Conservation (phyloP, 2,888 invertebrate genomes). For the Drosophila putrida region DNA sequence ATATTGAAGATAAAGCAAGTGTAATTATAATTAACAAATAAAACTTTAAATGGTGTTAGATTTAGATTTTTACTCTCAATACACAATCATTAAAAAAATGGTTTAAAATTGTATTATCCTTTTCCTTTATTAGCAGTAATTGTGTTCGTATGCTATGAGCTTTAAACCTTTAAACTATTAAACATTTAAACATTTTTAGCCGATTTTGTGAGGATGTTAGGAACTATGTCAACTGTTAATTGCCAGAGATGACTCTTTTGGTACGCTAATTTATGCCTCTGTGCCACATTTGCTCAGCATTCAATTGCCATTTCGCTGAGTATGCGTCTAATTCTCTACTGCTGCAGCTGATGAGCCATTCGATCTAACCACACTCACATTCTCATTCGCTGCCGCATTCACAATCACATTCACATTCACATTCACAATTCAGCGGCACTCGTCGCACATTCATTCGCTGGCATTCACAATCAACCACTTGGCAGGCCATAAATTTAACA, state of each 20-base stretch:
- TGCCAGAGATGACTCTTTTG: conserved; percentile 15
- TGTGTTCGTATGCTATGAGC: too few species aligned
- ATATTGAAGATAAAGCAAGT: too few species aligned
- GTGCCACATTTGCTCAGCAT: conserved; percentile 10
- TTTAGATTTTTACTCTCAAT: too few species aligned
- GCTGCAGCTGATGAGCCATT: conserved; percentile 24
- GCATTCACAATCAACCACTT: conserved; percentile 78
- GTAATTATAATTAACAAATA: too few species aligned
- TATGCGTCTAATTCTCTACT: conserved; percentile 3
- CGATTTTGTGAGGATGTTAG: not conserved
- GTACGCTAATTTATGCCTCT: conserved; percentile 51
- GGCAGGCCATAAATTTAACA: conserved; percentile 76
- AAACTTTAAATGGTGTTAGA: too few species aligned
- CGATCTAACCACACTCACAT: conserved; percentile 28
- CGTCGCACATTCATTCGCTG: conserved; percentile 49
- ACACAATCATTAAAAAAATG: too few species aligned
- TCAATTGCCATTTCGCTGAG: conserved; percentile 32
- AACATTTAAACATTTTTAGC: too few species aligned
- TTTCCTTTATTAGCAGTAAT: too few species aligned
- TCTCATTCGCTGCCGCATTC: conserved; percentile 15
- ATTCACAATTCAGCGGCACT: conserved; percentile 64
- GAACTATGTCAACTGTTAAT: conserved; percentile 36
- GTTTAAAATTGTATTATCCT: too few species aligned
- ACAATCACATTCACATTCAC: conserved; percentile 20
- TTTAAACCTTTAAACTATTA: too few species aligned